phyloP scores from a whole-genome alignment of 2,888 invertebrate genomes.

The Hydrotaea diabolus region DNA sequence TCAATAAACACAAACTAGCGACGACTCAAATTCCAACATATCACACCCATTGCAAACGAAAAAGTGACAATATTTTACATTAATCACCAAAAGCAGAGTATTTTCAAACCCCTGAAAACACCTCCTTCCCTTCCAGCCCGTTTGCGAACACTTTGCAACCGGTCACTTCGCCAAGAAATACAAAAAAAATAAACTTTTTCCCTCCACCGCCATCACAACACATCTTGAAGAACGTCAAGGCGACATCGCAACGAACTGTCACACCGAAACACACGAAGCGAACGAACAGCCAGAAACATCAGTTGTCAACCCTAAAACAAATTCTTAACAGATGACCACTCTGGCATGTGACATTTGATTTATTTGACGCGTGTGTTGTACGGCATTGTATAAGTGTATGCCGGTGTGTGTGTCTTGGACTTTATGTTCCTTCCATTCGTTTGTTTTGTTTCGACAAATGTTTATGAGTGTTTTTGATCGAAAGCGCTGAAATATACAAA shows the following conservation, averaged over 20 bases:
- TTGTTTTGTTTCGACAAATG: constrained; percentile 35
- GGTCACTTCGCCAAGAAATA: background rate
- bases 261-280: background rate
- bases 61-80: background rate
- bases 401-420: too few relatives aligned
- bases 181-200: background rate
- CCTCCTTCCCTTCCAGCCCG: background rate
- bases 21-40: too few relatives aligned
- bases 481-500: constrained; percentile 57
- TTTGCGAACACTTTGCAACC: background rate
- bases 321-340: constrained; percentile 56
- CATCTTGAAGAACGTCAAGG: constrained; percentile 14
- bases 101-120: background rate
- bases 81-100: background rate
- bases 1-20: background rate
- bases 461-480: constrained; percentile 65
- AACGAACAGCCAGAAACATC: constrained; percentile 15
- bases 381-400: constrained; percentile 35
- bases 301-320: constrained; percentile 51
- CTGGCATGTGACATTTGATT: constrained; percentile 78
- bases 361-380: constrained; percentile 77
- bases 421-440: background rate
- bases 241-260: constrained; percentile 20
- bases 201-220: constrained; percentile 45
- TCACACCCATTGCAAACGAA: too few relatives aligned